Conservation (phyloP, 2,888 invertebrate species). For the Callosobruchus maculatus region DNA sequence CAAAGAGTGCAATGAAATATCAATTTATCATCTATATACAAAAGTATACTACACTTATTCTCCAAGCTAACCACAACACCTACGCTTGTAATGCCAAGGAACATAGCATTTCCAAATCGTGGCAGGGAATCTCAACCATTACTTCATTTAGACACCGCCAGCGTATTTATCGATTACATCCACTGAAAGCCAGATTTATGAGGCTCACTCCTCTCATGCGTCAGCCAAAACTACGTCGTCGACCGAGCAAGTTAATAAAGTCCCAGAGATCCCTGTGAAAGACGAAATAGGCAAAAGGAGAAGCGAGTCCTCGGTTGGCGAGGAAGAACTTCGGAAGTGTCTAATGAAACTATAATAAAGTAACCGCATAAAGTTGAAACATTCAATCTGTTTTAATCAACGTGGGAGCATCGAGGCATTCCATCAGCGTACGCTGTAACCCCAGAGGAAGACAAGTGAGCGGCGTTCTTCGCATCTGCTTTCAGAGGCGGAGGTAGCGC, state of each 20-base stretch:
- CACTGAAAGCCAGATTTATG: neutral
- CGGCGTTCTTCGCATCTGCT: slow-evolving; percentile 11
- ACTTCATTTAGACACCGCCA: too few species aligned
- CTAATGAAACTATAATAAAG: slow-evolving; percentile 46
- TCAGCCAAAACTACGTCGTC: neutral
- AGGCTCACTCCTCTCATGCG: neutral
- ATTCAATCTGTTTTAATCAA: slow-evolving; percentile 53
- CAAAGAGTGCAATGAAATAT: too few species aligned
- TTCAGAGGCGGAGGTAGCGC: neutral
- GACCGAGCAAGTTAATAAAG: slow-evolving; percentile 8
- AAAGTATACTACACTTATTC: too few species aligned
- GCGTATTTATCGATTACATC: neutral
- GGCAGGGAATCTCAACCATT: too few species aligned
- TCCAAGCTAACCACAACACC: too few species aligned
- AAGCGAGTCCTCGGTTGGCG: neutral
- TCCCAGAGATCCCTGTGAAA: slow-evolving; percentile 2
- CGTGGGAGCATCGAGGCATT: slow-evolving; percentile 46
- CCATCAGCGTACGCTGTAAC: slow-evolving; percentile 35
- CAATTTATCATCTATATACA: too few species aligned
- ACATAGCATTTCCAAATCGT: too few species aligned
- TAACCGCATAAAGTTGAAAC: slow-evolving; percentile 48
- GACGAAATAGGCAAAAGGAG: neutral
- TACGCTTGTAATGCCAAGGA: too few species aligned
- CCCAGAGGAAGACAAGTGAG: slow-evolving; percentile 15
- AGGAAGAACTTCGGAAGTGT: slow-evolving; percentile 33